Percentiles rank a stretch among this genome's conserved stretches.
Evolutionary conservation across 2,797 vertebrate genomes (phyloP).

Genomic region (Mormyrops boulengeri): DNA sequence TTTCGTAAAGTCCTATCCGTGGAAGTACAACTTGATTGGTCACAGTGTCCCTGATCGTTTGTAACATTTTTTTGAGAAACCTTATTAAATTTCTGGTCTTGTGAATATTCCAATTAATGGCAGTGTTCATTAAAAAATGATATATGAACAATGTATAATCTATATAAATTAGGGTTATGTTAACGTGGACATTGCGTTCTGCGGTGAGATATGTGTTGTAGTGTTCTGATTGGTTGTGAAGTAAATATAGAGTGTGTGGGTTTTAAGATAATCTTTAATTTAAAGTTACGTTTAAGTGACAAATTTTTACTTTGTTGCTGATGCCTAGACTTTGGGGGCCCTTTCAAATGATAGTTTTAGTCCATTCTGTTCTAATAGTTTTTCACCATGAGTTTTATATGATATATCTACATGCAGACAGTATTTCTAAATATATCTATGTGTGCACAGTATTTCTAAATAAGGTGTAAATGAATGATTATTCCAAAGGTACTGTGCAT

Average conservation of each 20-base stretch:
- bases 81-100: neutral
- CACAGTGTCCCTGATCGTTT: neutral
- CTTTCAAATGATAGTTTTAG: neutral
- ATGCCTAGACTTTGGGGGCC: neutral
- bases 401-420: neutral
- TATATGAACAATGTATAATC: neutral
- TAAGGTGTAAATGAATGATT: neutral
- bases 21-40: neutral
- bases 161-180: neutral
- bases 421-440: neutral
- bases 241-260: neutral
- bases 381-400: neutral
- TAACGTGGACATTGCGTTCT: neutral
- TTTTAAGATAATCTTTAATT: neutral
- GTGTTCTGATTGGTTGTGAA: constrained; percentile 5
- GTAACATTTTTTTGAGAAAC: neutral
- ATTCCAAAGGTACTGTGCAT: neutral
- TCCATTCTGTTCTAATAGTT: neutral
- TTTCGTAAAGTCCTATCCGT: neutral
- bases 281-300: neutral
- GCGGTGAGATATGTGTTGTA: neutral
- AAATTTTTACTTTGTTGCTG: neutral
- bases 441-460: neutral
- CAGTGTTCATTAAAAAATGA: neutral
- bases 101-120: neutral